Base-by-base conservation (phyloP, 1,140 invertebrate genomes). In the Neodiprion lecontei region DNA sequence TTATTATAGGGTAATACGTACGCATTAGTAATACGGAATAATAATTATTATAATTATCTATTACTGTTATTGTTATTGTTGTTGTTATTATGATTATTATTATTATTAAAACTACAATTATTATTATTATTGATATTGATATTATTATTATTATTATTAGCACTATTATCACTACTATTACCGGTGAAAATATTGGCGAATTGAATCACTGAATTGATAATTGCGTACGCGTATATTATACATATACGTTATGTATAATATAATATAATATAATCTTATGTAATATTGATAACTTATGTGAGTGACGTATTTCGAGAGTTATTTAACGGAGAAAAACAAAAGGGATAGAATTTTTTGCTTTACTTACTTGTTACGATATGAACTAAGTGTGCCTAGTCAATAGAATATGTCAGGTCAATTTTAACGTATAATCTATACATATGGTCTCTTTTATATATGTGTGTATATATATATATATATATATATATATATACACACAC, bases 331-430 rank as follows among this genome's bases (percentile, higher is more conserved):
- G 1, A 73, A 75, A 75, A 77, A 11, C 4, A 11, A 69, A 21
- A 69, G 67, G 12, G 12, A 69, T 9, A 69, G 7, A 47, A 69
- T 47, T 87, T 85, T 86, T 86, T 47, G 61, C 12, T 17, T 87
- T 85, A 86, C 85, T 86, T 86, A 87, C 85, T 88, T 88, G 87
- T 88, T 88, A 40, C 28, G 5, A 40, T 40, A 88, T 87, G 81
- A 88, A 88, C 86, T 88, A 88, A 88, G 86, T 88, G 87, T 88
- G 87, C 87, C 87, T 88, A 88, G 87, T 88, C 85, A 88, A 88
- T 88, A 88, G 87, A 88, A 86, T 88, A 88, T 87, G 87, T 88
- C 84, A 85, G 81, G 87, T 88, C 87, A 88, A 88, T 88, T 88
- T 88, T 87, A 88, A 86, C 85, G 82, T 82, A 81, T 40, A 5